Conservation (phyloP, 2,113 vertebrate genomes). For the Heterotilapia buettikoferi region DNA sequence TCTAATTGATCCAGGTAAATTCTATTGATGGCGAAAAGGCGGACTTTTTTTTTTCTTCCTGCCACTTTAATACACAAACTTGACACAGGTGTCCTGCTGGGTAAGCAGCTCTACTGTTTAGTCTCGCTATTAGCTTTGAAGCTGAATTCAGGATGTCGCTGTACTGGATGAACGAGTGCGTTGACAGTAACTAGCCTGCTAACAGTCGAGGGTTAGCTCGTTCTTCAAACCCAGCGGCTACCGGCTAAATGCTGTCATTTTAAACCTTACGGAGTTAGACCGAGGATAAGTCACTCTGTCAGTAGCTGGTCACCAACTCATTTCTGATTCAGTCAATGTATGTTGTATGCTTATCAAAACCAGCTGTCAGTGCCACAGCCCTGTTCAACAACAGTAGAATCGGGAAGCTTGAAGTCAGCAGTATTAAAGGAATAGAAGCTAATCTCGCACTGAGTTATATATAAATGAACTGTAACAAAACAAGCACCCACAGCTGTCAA, state of each 20-base stretch:
- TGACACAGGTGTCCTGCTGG: not conserved
- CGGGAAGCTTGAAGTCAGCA: not conserved
- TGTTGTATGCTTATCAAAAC: not conserved
- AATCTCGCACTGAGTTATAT: not conserved
- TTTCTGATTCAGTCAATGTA: not conserved
- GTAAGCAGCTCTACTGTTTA: not conserved
- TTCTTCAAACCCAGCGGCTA: not conserved
- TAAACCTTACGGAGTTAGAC: not conserved
- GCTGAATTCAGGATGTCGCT: not conserved
- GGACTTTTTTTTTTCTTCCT: not conserved
- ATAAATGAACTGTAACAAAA: not conserved
- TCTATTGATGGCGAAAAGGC: not conserved
- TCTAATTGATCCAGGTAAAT: slow-evolving; percentile 4
- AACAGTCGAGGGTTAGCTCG: not conserved
- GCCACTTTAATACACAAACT: not conserved
- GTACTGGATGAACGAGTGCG: not conserved
- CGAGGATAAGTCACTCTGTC: not conserved
- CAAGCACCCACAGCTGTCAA: not conserved
- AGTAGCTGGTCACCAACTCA: not conserved
- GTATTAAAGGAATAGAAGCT: not conserved
- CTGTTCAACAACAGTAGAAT: not conserved
- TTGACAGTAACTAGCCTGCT: not conserved
- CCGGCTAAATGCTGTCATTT: not conserved
- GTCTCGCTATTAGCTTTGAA: not conserved
- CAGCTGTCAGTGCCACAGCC: not conserved